Base-by-base conservation (phyloP, 1,140 invertebrate genomes). In the Gryon sp. region DNA sequence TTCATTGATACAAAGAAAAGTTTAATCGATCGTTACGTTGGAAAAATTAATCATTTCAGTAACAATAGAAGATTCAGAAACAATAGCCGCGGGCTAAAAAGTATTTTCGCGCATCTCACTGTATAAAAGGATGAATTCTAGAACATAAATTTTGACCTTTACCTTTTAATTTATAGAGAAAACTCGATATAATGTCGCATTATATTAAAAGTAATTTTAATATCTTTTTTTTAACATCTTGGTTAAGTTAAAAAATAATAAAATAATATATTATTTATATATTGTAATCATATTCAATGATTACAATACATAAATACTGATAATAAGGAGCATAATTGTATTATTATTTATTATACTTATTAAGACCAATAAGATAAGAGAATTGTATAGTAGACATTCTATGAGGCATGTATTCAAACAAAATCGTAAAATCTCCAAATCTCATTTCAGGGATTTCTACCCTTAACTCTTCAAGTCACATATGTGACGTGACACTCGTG, bases 401-500 rank as follows among this genome's bases (percentile, higher is more conserved):
- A 26, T n/a, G 19, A 69, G 12, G 50, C 34, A 14, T 34, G 12
- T 9, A 14, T 12, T 38, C 48, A 34, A 38, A 32, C 4, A 15
- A 69, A 76, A 45, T 53, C 22, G 50, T 53, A 43, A 77, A 77
- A 77, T 72, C 75, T 72, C 66, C 11, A 41, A 78, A 81, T 80
- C 78, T 81, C 69, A 73, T 75, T 68, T 66, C 48, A 45, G 43
- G 68, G 75, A 69, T 78, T 69, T 76, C 62, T 60, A 80, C 55
- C 68, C 63, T 69, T 38, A 57, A 72, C 57, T 74, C 59, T 74
- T 78, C 76, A 83, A 86, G 83, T 85, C 83, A 19, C 76, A 84
- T 78, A 80, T 83, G 81, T 83, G 82, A 85, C 83, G 80, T 85
- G 84, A 86, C 86, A 82, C 60, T 73, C 73, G 48, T 66, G 69